Evolutionary conservation across 2,888 invertebrate genomes (phyloP), one percentile per base, ranked within the genome.

Genomic region (Phlogophora meticulosa): DNA sequence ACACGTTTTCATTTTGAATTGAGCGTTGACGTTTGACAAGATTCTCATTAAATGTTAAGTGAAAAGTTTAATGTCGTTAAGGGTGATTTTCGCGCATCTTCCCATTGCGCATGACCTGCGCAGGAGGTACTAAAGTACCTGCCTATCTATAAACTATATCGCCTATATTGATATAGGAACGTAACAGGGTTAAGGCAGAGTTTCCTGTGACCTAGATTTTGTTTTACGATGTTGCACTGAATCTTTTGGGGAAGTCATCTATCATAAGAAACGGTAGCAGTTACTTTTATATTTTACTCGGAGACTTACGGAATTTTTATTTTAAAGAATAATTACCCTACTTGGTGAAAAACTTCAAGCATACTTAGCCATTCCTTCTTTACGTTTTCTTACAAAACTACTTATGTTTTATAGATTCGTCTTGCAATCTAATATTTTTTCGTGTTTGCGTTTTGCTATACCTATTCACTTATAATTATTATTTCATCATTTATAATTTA

Each of bases 61-160:
- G 74, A 81, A 85, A 88, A 88, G 86, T 89, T 87, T 81, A 65
- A 65, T 79, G 84, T 68, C 57, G 60, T 63, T 86, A 89, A 85
- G 84, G 85, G 73, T 80, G 81, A 86, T 63, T 82, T 84, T 91
- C 60, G 87, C 84, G 79, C 79, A 83, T 69, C 70, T 11, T 4
- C 51, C 43, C 73, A 87, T 73, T 92, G 93, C 93, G 93, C 93
- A 93, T 92, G 94, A 89, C 83, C 90, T 92, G 93, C 92, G 93
- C 93, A 91, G 84, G 93, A 92, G 92, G 87, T 84, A 92, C 88
- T 88, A 77, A 73, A 70, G 70, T 64, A 76, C 74, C 71, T 74
- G 79, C 56, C 71, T 81, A 83, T 75, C 70, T 82, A 84, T 76
- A 81, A 78, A 77, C 75, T 84, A 78, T 83, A 82, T 79, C 77